Evolutionary conservation across 2,888 invertebrate species (phyloP).

Genomic region (Steinernema carpocapsae): DNA sequence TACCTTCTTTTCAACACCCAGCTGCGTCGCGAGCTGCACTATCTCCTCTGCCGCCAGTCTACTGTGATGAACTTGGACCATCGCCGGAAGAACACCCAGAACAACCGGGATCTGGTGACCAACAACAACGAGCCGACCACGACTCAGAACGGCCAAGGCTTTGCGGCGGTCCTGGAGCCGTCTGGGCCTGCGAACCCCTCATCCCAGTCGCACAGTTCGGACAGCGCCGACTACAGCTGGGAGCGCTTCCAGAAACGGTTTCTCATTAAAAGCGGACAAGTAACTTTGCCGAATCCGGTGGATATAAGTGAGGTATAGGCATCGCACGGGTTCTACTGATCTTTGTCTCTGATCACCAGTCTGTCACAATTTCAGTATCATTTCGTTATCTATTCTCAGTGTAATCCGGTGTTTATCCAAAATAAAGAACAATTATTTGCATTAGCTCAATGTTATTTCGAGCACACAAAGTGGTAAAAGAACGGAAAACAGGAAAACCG

Average conservation of each 20-base stretch:
- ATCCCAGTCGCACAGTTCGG: constrained; percentile 24
- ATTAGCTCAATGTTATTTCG: no score
- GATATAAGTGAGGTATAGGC: constrained; percentile 26
- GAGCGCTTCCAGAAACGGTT: constrained; percentile 32
- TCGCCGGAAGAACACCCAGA: constrained; percentile 34
- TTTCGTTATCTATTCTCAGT: no score
- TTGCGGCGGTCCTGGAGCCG: neutral
- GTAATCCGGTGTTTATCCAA: no score
- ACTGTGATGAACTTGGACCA: constrained; percentile 37
- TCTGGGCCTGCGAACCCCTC: neutral
- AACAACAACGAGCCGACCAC: constrained; percentile 36
- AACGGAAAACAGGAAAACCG: no score
- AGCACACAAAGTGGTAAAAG: no score
- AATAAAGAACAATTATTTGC: no score
- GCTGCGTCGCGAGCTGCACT: constrained; percentile 60
- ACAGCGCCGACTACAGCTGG: constrained; percentile 20
- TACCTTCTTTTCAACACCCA: constrained; percentile 66
- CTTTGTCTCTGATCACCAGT: no score
- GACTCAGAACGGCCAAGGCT: constrained; percentile 3
- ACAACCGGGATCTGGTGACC: constrained; percentile 26
- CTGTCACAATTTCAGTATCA: no score
- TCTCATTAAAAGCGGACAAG: constrained; percentile 34
- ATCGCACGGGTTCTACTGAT: neutral
- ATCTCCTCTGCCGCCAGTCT: constrained; percentile 57
- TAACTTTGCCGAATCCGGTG: constrained; percentile 2